Conservation (phyloP, 1,140 invertebrate genomes). For the Drosophila obscura region DNA sequence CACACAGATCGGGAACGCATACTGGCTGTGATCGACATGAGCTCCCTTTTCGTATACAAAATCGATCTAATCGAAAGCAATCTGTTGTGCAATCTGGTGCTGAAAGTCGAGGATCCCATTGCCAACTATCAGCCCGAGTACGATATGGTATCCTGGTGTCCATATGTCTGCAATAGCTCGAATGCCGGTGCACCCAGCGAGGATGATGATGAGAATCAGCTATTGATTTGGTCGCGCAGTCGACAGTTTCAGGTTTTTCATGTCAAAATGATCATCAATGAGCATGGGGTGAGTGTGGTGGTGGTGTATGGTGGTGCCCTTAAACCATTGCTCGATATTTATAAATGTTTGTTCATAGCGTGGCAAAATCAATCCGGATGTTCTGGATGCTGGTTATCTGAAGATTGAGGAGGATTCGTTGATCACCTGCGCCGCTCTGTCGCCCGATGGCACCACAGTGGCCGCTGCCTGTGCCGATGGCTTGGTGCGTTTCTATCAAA, state of each 20-base stretch:
- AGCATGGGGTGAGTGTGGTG: slow-evolving; percentile 67
- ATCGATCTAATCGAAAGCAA: slow-evolving; percentile 87
- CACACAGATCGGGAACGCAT: slow-evolving; percentile 90
- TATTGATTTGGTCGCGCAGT: slow-evolving; percentile 92
- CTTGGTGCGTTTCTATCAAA: slow-evolving; percentile 96
- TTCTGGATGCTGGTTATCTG: slow-evolving; percentile 86
- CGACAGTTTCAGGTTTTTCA: slow-evolving; percentile 85
- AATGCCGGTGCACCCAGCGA: slow-evolving; percentile 86
- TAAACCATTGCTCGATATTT: not conserved
- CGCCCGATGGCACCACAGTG: slow-evolving; percentile 96
- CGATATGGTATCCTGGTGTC: slow-evolving; percentile 93
- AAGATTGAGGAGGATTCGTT: slow-evolving; percentile 89
- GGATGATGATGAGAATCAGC: slow-evolving; percentile 90
- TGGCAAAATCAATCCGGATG: slow-evolving; percentile 78
- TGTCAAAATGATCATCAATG: slow-evolving; percentile 67
- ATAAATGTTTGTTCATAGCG: slow-evolving; percentile 32
- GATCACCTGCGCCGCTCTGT: slow-evolving; percentile 95
- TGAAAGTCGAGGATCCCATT: slow-evolving; percentile 84
- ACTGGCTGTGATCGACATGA: slow-evolving; percentile 93
- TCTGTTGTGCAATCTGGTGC: slow-evolving; percentile 85
- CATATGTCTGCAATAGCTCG: slow-evolving; percentile 87
- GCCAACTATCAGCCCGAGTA: slow-evolving; percentile 68
- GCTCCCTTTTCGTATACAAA: slow-evolving; percentile 91
- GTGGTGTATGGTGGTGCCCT: no score
- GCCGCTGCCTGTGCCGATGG: slow-evolving; percentile 95